Evolutionary conservation across 2,888 invertebrate genomes (phyloP), one percentile per base, ranked within the genome.

Genomic region (Cerceris ruficornis): DNA sequence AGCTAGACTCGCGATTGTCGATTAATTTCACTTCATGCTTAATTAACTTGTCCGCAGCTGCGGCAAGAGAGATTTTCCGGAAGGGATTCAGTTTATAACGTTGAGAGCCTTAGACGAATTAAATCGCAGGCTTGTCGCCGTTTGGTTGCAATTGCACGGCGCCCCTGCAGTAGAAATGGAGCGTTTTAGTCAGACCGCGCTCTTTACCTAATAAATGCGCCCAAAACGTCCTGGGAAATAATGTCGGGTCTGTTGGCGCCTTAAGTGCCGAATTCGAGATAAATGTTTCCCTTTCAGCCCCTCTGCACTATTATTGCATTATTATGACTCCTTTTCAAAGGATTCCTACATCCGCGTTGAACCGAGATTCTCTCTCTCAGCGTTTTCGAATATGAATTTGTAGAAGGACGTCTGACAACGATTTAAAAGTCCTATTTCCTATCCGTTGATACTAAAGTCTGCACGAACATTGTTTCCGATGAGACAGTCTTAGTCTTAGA

Each of bases 111-210:
- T 28, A 28, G 46, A 46, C 46, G 46, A 11, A 46, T 46, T 46
- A 46, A 46, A 46, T 46, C 11, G 46, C 46, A 46, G 46, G 46
- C 0, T 6, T 46, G 11, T 46, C 8, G 46, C 46, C 46, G 11
- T 11, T 46, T 46, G 46, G 46, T 1, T 46, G 9, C 46, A 46
- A 4, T 46, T 46, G 5, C 28, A 28, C 28, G 28, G 28, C 28
- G 28, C 28, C 28, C 28, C 28, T 28, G 28, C 67, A 67, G 67
- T 67, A 28, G 60, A 42, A 60, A 17, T 42, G 60, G 50, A 41
- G 41, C 68, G 68, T 17, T 60, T 69, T 41, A 17, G 52, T 42
- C 50, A 17, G 60, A 54, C 60, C 15, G n/a, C n/a, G 52, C 52
- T 1, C 13, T n/a, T 7, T n/a, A 14, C 14, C 13, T n/a, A n/a